Evolutionary conservation across 2,113 vertebrate genomes (phyloP).

Genomic region (Scartelaos histophorus): DNA sequence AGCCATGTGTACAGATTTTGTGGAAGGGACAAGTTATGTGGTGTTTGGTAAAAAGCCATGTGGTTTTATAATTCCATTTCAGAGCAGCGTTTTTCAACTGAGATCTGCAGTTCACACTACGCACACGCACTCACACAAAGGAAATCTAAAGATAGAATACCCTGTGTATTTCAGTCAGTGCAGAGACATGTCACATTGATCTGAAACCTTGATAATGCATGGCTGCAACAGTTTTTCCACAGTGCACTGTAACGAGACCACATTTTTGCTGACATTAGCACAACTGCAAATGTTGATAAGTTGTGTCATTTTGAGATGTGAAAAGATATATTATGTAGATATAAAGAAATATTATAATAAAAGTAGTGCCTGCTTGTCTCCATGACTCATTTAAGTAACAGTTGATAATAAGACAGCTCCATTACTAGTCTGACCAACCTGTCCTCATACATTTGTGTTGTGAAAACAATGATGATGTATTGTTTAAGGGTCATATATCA

Average conservation of each 20-base stretch:
- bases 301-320: not conserved
- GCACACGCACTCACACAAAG: not conserved
- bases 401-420: not conserved
- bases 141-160: conserved; percentile 19
- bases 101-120: not conserved
- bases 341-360: no score
- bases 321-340: not conserved
- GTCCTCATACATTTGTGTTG: not conserved
- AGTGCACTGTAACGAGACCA: conserved; percentile 26
- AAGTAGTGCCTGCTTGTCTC: no score
- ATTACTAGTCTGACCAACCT: not conserved
- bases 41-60: conserved; percentile 27
- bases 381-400: no score
- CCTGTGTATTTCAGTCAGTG: not conserved
- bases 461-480: no score
- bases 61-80: conserved; percentile 27
- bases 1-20: not conserved
- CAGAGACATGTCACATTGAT: not conserved
- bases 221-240: not conserved
- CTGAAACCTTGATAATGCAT: conserved; percentile 8
- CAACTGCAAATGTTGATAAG: conserved; percentile 21
- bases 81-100: not conserved
- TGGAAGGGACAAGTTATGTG: conserved; percentile 35
- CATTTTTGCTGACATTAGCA: conserved; percentile 25
- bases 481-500: not conserved